phyloP scores from a whole-genome alignment of 2,888 invertebrate genomes.

The Lagria hirta region DNA sequence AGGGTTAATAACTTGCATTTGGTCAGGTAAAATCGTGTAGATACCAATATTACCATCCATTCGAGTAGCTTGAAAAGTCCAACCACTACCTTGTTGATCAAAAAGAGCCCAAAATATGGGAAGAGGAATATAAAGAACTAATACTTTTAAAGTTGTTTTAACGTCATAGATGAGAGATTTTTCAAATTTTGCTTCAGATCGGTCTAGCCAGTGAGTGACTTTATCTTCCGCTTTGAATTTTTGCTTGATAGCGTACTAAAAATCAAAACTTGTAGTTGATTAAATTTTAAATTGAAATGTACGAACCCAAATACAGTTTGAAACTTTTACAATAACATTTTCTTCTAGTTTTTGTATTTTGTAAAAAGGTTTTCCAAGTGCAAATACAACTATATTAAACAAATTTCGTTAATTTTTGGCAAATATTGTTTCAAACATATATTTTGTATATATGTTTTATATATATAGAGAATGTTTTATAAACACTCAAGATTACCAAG shows the following conservation, averaged over 20 bases:
- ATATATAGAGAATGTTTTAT: no score
- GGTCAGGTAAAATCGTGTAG: conserved; percentile 83
- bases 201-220: conserved; percentile 81
- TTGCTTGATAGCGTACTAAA: conserved; percentile 50
- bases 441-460: no score
- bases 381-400: conserved; percentile 78
- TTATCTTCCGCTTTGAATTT: conserved; percentile 57
- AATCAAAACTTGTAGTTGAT: conserved; percentile 3
- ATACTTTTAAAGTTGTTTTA: conserved; percentile 70
- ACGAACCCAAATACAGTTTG: conserved; percentile 74
- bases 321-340: conserved; percentile 76
- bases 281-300: conserved; percentile 1
- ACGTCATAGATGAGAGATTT: conserved; percentile 71
- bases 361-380: conserved; percentile 74
- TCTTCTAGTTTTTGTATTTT: conserved; percentile 74
- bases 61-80: conserved; percentile 88
- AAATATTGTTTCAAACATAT: no score
- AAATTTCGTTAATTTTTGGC: no score
- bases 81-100: conserved; percentile 91
- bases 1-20: conserved; percentile 90
- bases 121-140: conserved; percentile 80
- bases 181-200: conserved; percentile 78
- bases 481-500: no score
- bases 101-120: conserved; percentile 98
- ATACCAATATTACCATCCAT: conserved; percentile 78